Base-by-base conservation (phyloP, 2,113 vertebrate species). In the Osmerus mordax region DNA sequence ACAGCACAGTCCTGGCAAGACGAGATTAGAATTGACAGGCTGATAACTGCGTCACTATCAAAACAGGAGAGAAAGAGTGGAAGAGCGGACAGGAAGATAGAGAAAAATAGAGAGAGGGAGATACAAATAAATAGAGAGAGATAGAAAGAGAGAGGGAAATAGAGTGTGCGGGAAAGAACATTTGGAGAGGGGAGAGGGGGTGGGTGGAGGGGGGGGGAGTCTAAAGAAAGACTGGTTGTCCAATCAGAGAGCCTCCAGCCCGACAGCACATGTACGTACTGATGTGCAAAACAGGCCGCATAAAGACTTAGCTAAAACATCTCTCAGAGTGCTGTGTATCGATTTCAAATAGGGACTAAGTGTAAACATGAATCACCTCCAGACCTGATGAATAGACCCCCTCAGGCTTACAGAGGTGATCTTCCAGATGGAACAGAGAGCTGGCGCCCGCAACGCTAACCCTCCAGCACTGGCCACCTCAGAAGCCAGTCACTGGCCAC, bases 11-110 rank as follows among this genome's bases (percentile, higher is more conserved):
- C 73, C 84, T 82, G 86, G 86, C 83, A 90, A 84, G 84, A 87
- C 82, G 83, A 88, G 89, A 90, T 90, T 90, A 89, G 88, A 88
- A 89, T 89, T 90, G 89, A 90, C 89, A 90, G 86, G 64, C 84
- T 85, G 86, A 87, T 89, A 90, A 87, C 84, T 89, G 89, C 77
- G 82, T 88, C 88, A 88, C 89, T 84, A 88, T 87, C 84, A 90
- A 89, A 88, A 89, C 84, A 84, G 81, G 75, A 82, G 60, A 70
- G 78, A 78, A 71, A 55, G 58, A 52, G 54, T 67, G 58, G 78
- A 72, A 66, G 21, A 77, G 63, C 63, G 67, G 23, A 47, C 47
- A 9, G 69, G 60, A 69, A 63, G 54, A 70, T 21, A 11, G 67
- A 68, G 67, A 67, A 64, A 18, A 51, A 60, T 67, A 65, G 61